These are phyloP conservation scores for Anorthoa munda DNA, from an alignment of 2,888 invertebrate genomes.

Conservation along the genomic window DNA sequence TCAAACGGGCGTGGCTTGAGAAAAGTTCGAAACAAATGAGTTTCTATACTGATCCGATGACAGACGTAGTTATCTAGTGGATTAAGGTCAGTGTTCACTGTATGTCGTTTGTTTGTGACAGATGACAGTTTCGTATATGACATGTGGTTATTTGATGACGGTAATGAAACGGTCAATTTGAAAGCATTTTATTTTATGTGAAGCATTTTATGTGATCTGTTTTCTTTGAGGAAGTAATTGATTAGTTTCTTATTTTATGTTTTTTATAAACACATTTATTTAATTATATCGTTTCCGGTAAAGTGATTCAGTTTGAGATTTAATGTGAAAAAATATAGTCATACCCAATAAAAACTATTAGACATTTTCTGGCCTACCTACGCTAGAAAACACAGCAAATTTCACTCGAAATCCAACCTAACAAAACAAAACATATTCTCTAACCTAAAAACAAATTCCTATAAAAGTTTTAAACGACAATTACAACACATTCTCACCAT, in stretches of 20 bases:
- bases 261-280: constrained; percentile 13
- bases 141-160: constrained; percentile 44
- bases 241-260: constrained; percentile 30
- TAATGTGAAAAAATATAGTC: constrained; percentile 2
- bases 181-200: constrained; percentile 42
- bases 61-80: constrained; percentile 37
- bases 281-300: constrained; percentile 13
- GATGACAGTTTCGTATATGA: constrained; percentile 26
- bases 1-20: constrained; percentile 84
- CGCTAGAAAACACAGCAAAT: background rate
- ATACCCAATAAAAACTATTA: background rate
- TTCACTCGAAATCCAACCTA: background rate
- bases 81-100: constrained; percentile 48
- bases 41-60: constrained; percentile 48
- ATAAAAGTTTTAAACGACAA: constrained; percentile 28
- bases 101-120: constrained; percentile 24
- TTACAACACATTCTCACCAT: constrained; percentile 60
- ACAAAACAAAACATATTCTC: constrained; percentile 1
- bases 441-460: constrained; percentile 21
- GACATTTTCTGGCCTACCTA: background rate
- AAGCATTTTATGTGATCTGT: constrained; percentile 32
- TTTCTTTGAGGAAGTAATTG: constrained; percentile 39
- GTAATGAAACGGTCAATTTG: constrained; percentile 44
- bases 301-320: constrained; percentile 9
- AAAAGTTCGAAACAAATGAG: constrained; percentile 64